Conservation (phyloP, 2,888 invertebrate genomes). For the Dryomyza anilis region DNA sequence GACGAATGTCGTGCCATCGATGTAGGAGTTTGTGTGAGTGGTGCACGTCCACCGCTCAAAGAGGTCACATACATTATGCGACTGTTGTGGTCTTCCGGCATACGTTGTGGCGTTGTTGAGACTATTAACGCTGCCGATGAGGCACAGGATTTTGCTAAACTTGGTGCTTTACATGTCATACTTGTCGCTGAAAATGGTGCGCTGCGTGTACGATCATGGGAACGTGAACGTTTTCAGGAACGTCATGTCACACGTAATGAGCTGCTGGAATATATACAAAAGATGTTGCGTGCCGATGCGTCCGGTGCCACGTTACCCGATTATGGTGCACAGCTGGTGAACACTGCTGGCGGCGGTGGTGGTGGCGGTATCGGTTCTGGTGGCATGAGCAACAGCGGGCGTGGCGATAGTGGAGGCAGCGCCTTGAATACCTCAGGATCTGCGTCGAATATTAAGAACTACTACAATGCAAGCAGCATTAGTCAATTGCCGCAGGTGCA, state of each 20-base stretch:
- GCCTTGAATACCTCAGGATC: constrained; percentile 45
- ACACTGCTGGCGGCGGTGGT: constrained; percentile 27
- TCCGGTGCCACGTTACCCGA: constrained; percentile 41
- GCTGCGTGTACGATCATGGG: constrained; percentile 65
- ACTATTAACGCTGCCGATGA: constrained; percentile 66
- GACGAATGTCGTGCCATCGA: constrained; percentile 66
- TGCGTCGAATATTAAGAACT: constrained; percentile 47
- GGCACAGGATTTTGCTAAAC: constrained; percentile 67
- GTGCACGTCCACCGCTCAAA: constrained; percentile 65
- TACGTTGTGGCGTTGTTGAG: constrained; percentile 70
- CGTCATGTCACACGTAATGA: constrained; percentile 68
- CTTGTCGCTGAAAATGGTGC: constrained; percentile 62
- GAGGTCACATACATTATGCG: constrained; percentile 65
- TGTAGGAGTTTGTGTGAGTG: constrained; percentile 72
- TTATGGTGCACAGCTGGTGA: constrained; percentile 43
- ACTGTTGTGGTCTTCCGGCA: constrained; percentile 75
- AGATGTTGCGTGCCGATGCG: constrained; percentile 65
- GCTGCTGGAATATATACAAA: constrained; percentile 73
- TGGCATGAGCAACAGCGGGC: constrained; percentile 29
- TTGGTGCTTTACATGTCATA: constrained; percentile 69
- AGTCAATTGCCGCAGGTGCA: constrained; percentile 63
- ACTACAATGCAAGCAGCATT: constrained; percentile 44
- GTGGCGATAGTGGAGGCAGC: constrained; percentile 36
- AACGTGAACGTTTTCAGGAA: constrained; percentile 71
- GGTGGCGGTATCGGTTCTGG: too few species aligned